Conservation (phyloP, 2,797 vertebrate genomes). For the Halcyon chelicuti region DNA sequence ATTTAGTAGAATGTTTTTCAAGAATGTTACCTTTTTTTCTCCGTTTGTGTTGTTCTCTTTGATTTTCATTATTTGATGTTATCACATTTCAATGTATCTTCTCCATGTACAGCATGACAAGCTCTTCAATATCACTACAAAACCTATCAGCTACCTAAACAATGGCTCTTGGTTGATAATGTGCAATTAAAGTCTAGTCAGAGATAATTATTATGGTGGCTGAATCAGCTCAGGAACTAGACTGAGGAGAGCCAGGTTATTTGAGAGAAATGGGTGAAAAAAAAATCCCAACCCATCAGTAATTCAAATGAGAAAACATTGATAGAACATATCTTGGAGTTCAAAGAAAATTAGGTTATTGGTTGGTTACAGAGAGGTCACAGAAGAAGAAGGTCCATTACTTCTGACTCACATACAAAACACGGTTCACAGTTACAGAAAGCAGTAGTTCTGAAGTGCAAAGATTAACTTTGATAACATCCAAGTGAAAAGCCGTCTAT, state of each 20-base stretch:
- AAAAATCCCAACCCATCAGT: rapidly evolving
- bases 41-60: neutral
- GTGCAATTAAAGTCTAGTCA: neutral
- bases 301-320: neutral
- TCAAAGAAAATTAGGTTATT: neutral
- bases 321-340: neutral
- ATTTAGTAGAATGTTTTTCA: neutral
- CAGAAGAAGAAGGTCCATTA: neutral
- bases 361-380: neutral
- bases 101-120: neutral
- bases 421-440: neutral
- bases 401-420: neutral
- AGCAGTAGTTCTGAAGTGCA: neutral
- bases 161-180: neutral
- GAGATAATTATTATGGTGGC: neutral
- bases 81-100: neutral
- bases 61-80: neutral
- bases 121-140: neutral
- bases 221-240: neutral
- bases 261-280: rapidly evolving
- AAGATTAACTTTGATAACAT: neutral
- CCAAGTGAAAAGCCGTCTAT: rapidly evolving
- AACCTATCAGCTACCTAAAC: neutral
- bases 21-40: neutral
- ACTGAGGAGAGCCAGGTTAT: neutral